Evolutionary conservation across 2,888 invertebrate species (phyloP).

Genomic region (Drosophila pseudotalamancana): DNA sequence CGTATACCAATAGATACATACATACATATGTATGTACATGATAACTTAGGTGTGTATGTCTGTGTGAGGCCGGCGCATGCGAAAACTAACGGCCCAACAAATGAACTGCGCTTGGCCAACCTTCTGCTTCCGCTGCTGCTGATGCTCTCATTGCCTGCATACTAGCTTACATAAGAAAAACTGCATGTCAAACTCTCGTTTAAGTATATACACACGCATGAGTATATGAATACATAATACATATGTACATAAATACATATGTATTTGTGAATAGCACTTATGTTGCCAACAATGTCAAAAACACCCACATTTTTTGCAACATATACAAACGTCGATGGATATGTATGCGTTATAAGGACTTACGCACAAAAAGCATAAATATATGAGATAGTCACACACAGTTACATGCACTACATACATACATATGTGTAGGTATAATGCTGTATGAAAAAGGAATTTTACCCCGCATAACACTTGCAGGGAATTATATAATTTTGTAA

Average conservation of each 20-base stretch:
- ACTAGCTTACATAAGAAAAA: conserved; percentile 56
- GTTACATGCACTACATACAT: background rate
- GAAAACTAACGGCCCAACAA: conserved; percentile 43
- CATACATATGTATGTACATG: background rate
- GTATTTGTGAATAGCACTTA: background rate
- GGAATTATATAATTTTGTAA: conserved; percentile 51
- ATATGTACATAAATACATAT: background rate
- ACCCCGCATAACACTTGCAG: conserved; percentile 5
- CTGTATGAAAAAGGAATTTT: conserved; percentile 38
- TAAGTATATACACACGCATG: too few species aligned
- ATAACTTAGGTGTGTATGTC: background rate
- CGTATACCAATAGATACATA: conserved; percentile 1
- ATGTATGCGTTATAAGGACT: conserved; percentile 23
- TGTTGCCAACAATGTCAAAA: background rate
- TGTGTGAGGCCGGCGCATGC: conserved; percentile 54
- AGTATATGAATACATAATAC: background rate
- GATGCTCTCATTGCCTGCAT: conserved; percentile 31
- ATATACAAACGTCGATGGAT: background rate
- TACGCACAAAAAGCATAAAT: conserved; percentile 19
- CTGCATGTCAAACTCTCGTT: conserved; percentile 30
- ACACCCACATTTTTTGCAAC: conserved; percentile 11
- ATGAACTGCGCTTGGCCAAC: conserved; percentile 29
- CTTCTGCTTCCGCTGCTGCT: background rate
- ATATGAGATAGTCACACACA: background rate
- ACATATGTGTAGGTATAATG: background rate